A percentile compares a stretch with the other conserved stretches of the same genome.
Conservation (phyloP, 1,140 invertebrate genomes). For the Zeugodacus cucurbitae region DNA sequence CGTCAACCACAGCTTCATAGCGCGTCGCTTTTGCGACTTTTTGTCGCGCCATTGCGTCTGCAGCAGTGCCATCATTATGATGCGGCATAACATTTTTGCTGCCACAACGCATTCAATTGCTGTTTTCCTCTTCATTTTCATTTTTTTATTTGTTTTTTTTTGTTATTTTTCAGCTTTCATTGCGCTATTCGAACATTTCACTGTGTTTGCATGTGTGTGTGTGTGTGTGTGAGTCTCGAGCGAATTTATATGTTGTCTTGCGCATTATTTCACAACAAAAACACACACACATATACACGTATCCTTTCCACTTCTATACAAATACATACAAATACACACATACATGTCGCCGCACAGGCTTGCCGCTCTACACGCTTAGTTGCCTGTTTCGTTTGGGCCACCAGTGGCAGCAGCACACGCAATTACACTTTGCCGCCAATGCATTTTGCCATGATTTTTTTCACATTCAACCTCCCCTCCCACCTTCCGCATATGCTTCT, state of each 20-base stretch:
- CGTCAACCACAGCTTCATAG: neutral
- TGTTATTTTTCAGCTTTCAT: neutral
- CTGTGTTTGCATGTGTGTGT: neutral
- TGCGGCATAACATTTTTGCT: conserved; percentile 29
- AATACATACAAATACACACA: neutral
- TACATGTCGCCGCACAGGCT: neutral
- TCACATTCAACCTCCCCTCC: no score
- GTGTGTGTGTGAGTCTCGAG: neutral
- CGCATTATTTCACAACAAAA: neutral
- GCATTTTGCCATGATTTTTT: conserved; percentile 1
- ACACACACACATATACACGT: neutral
- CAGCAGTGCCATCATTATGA: conserved; percentile 25
- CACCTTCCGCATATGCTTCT: neutral
- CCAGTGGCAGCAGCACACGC: conserved; percentile 22
- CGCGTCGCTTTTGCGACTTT: conserved; percentile 41
- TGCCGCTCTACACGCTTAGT: neutral
- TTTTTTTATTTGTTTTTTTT: neutral
- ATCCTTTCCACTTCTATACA: neutral
- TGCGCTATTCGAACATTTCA: neutral
- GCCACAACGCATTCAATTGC: neutral
- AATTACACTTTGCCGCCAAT: conserved; percentile 25
- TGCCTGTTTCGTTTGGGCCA: neutral
- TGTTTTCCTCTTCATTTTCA: neutral
- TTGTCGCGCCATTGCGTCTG: conserved; percentile 45
- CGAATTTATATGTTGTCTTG: neutral